Evolutionary conservation across 2,113 vertebrate genomes (phyloP), one percentile per base, ranked within the genome.

Genomic region (Lagopus muta): DNA sequence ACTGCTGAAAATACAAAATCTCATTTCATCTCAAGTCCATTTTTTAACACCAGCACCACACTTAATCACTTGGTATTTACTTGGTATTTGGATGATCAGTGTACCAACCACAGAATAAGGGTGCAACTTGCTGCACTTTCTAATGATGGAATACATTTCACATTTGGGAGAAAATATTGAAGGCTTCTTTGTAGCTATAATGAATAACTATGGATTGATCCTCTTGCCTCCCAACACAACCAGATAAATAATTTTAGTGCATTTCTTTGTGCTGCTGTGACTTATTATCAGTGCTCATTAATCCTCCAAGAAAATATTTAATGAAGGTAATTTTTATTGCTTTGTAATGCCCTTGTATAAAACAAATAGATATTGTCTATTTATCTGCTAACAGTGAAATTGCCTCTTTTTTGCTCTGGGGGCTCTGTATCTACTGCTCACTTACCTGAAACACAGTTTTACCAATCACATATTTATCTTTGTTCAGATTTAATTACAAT

Each of bases 261-360:
- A 47, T 69, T 81, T 90, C 13, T 79, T 91, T 87, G 32, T 95
- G 93, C 30, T 95, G 76, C 75, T 96, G 47, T 78, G 82, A n/a
- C 91, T 96, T 95, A 87, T 50, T 73, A 92, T 82, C 94, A 82
- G 88, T 84, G 62, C 36, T 94, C 91, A 96, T 97, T 97, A 97
- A 96, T 96, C 58, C 78, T 95, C 71, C 72, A 96, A 95, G 92
- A 92, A 97, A 96, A 97, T 96, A 91, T 94, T 94, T 97, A 97
- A 96, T 96, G 81, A 95, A 95, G 64, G 82, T 71, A 95, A 95
- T 97, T 97, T 95, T 96, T 97, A 52, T 96, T 92, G 81, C 52
- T 50, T 86, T 94, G 30, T 66, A 66, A 94, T 69, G 66, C 64
- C 87, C 72, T 27, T 66, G 88, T 47, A 40, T 15, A 94, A 36